Percentiles rank a stretch among this genome's conserved stretches.
These are phyloP conservation scores for Sebastes variabilis DNA, from an alignment of 2,797 vertebrate genomes.

Conservation along the genomic window DNA sequence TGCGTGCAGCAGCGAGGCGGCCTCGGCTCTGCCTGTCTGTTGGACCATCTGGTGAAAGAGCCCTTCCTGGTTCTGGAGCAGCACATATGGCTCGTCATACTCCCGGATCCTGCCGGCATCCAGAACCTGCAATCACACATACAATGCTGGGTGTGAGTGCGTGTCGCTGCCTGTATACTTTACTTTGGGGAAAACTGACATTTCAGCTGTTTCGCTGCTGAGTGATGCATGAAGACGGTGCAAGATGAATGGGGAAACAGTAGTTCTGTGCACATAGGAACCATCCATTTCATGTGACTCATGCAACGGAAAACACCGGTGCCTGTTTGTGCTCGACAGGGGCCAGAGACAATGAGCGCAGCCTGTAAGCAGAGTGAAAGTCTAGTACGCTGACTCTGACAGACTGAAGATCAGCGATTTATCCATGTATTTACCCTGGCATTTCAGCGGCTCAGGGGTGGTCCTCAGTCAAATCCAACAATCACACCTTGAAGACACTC, in stretches of 20 bases:
- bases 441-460: constrained; percentile 73
- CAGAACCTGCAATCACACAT: constrained; percentile 82
- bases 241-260: constrained; percentile 67
- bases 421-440: constrained; percentile 74
- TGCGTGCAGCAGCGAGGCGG: constrained; percentile 84
- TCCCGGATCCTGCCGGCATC: constrained; percentile 91
- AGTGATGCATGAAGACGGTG: constrained; percentile 68
- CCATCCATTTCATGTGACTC: constrained; percentile 81
- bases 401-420: constrained; percentile 75
- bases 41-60: constrained; percentile 94
- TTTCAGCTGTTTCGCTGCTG: constrained; percentile 80
- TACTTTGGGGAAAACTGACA: constrained; percentile 74
- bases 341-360: constrained; percentile 48
- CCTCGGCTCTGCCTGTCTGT: constrained; percentile 90
- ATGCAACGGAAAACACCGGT: constrained; percentile 67
- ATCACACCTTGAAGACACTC: constrained; percentile 75
- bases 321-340: constrained; percentile 59
- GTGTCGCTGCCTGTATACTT: constrained; percentile 67
- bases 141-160: constrained; percentile 64
- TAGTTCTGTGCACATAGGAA: constrained; percentile 67
- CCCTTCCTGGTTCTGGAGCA: constrained; percentile 91
- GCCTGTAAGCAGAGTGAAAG: constrained; percentile 65
- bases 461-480: constrained; percentile 80
- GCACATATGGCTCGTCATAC: constrained; percentile 91
- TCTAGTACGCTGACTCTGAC: constrained; percentile 73